Percentiles rank a stretch among this genome's conserved stretches.
Evolutionary conservation across 2,113 vertebrate species (phyloP).

Genomic region (Apistogramma diplotaenia): DNA sequence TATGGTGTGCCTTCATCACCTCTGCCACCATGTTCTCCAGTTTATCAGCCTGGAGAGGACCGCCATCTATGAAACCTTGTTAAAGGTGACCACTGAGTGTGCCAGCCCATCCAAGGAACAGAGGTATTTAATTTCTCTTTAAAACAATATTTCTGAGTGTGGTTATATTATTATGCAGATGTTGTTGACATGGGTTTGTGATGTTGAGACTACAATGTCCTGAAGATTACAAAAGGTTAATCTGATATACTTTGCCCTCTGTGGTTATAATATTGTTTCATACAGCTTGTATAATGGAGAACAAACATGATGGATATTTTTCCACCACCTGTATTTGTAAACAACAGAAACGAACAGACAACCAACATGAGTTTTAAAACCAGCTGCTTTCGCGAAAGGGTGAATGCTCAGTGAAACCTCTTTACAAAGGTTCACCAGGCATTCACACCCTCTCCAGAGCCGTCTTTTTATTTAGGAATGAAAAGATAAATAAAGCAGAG

Average conservation of each 20-base stretch:
- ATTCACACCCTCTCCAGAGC: no score
- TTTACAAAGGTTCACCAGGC: no score
- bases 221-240: neutral
- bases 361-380: no score
- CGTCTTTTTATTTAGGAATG: no score
- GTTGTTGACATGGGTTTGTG: neutral
- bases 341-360: no score
- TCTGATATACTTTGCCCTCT: neutral
- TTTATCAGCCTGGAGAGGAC: conserved; percentile 82
- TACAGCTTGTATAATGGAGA: neutral
- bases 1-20: conserved; percentile 67
- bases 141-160: neutral
- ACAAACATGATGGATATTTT: no score
- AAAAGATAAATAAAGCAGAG: no score
- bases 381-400: no score
- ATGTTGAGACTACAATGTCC: neutral
- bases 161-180: no score
- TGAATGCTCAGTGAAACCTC: no score
- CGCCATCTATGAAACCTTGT: conserved; percentile 81
- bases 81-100: conserved; percentile 76
- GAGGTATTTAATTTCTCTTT: conserved; percentile 74
- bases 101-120: conserved; percentile 80
- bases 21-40: conserved; percentile 83
- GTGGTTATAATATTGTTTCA: neutral
- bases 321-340: no score